These are phyloP conservation scores for Brenthis ino DNA, from an alignment of 2,888 invertebrate genomes.

Conservation along the genomic window DNA sequence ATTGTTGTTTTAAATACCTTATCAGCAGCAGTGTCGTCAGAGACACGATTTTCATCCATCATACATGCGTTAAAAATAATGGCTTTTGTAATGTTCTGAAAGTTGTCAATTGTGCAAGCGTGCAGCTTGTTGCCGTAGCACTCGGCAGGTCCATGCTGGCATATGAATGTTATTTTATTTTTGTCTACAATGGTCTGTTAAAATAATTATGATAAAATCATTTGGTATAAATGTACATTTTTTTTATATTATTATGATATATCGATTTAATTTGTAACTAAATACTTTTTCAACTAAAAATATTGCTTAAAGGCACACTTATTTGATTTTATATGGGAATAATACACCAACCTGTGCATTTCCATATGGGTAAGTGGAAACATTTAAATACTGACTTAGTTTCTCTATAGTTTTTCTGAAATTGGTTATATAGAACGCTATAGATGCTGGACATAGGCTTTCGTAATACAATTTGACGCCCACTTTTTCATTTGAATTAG, in stretches of 20 bases:
- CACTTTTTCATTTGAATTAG: constrained; percentile 21
- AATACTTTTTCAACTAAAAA: too few species aligned
- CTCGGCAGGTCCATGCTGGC: constrained; percentile 88
- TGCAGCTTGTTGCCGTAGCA: constrained; percentile 91
- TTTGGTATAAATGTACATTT: too few species aligned
- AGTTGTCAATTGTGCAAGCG: constrained; percentile 86
- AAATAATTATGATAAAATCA: constrained; percentile 27
- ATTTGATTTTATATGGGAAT: too few species aligned
- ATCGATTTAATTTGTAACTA: neutral
- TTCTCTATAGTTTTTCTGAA: constrained; percentile 38
- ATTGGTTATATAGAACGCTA: constrained; percentile 36
- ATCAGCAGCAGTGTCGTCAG: constrained; percentile 42
- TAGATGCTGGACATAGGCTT: constrained; percentile 47
- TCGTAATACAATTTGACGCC: constrained; percentile 52
- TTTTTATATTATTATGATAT: too few species aligned
- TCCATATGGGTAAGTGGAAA: constrained; percentile 50
- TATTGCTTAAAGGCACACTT: too few species aligned
- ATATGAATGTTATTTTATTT: constrained; percentile 76
- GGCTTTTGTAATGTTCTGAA: constrained; percentile 80
- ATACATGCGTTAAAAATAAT: constrained; percentile 86
- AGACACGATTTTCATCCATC: constrained; percentile 69
- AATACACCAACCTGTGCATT: constrained; percentile 47
- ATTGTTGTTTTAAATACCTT: constrained; percentile 26
- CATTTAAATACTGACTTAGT: constrained; percentile 40
- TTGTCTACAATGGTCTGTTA: constrained; percentile 47